Conservation (phyloP, 2,888 invertebrate genomes). For the Lasioglossum marginatum region DNA sequence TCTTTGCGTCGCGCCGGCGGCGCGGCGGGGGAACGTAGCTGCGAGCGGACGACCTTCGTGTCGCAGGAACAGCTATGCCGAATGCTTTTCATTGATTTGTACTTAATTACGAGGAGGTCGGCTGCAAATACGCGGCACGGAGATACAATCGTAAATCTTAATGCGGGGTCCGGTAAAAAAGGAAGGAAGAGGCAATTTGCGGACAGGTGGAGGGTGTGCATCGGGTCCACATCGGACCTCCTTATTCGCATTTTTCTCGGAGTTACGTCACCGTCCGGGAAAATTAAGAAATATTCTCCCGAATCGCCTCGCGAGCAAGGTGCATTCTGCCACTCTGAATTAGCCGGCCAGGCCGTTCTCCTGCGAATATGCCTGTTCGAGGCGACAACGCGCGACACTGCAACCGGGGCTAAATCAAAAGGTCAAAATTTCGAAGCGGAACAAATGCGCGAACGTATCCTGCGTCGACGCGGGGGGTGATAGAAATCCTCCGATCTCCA, state of each 20-base stretch:
- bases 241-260: slow-evolving; percentile 7
- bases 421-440: too few relatives aligned
- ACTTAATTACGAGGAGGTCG: slow-evolving; percentile 34
- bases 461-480: too few relatives aligned
- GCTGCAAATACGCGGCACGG: not conserved
- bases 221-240: not conserved
- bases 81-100: slow-evolving; percentile 34
- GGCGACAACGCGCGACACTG: not conserved
- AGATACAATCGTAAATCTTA: slow-evolving; percentile 41
- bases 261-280: not conserved
- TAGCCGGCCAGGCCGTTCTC: slow-evolving; percentile 17
- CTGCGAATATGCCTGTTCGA: not conserved
- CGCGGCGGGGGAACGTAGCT: not conserved
- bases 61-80: slow-evolving; percentile 1
- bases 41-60: slow-evolving; percentile 21
- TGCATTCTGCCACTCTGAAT: slow-evolving; percentile 27
- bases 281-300: slow-evolving; percentile 48
- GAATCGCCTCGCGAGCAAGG: not conserved
- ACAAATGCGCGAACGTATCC: too few relatives aligned
- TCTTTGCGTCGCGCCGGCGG: not conserved
- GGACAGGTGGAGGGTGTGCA: not conserved
- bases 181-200: slow-evolving; percentile 29
- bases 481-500: too few relatives aligned
- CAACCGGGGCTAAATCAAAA: too few relatives aligned
- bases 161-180: slow-evolving; percentile 17